phyloP scores from a whole-genome alignment of 2,797 vertebrate genomes.

The Chanos chanos region DNA sequence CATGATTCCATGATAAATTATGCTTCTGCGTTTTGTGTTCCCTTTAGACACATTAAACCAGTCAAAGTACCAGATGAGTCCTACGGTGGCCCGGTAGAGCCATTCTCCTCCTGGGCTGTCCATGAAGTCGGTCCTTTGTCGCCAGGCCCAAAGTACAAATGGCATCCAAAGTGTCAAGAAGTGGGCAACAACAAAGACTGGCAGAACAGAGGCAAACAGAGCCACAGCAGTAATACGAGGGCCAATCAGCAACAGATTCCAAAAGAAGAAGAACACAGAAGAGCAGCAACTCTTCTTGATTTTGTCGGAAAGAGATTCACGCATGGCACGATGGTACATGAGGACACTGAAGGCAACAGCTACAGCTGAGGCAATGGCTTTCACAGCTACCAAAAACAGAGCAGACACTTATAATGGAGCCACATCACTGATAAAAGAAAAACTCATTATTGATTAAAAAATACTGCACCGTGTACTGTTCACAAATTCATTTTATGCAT shows the following conservation, averaged over 20 bases:
- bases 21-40: conserved; percentile 52
- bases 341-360: conserved; percentile 73
- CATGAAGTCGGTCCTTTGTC: conserved; percentile 79
- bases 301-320: conserved; percentile 72
- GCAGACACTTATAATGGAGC: too few relatives aligned
- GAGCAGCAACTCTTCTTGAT: conserved; percentile 52
- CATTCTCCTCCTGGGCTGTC: conserved; percentile 58
- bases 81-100: conserved; percentile 77
- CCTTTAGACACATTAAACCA: conserved; percentile 81
- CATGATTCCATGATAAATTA: conserved; percentile 73
- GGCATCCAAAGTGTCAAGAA: conserved; percentile 74
- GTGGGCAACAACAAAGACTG: conserved; percentile 70
- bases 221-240: conserved; percentile 72
- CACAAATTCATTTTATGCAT: too few relatives aligned
- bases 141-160: conserved; percentile 71
- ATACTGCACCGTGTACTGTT: too few relatives aligned
- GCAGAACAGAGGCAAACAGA: conserved; percentile 76
- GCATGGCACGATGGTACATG: conserved; percentile 80
- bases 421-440: too few relatives aligned
- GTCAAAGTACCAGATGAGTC: conserved; percentile 84
- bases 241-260: conserved; percentile 81
- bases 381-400: conserved; percentile 52
- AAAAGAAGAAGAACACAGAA: conserved; percentile 71
- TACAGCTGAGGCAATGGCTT: conserved; percentile 62
- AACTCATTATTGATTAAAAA: too few relatives aligned